Conservation (phyloP, 2,113 vertebrate species). For the Percopsis transmontana region DNA sequence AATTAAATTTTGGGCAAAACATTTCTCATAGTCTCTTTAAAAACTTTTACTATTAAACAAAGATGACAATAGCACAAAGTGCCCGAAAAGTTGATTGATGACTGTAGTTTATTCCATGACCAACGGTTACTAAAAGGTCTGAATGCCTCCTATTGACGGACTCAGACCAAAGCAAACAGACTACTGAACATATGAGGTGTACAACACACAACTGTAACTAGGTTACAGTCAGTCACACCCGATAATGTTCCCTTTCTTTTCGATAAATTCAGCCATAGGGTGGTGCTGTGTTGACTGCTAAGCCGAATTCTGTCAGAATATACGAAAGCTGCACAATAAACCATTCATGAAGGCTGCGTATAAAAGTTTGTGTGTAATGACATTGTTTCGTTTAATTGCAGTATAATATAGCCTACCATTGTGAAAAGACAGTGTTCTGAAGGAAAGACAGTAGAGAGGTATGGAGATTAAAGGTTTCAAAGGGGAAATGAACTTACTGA, state of each 20-base stretch:
- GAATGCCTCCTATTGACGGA: slow-evolving; percentile 60
- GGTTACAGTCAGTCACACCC: slow-evolving; percentile 63
- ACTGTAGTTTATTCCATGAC: slow-evolving; percentile 15
- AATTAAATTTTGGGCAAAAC: no score
- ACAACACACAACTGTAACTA: slow-evolving; percentile 39
- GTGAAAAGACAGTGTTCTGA: neutral
- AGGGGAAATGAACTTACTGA: slow-evolving; percentile 48
- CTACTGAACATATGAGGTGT: slow-evolving; percentile 33
- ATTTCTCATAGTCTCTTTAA: no score
- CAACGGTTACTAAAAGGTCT: slow-evolving; percentile 34
- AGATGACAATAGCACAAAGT: neutral
- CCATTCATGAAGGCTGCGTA: neutral
- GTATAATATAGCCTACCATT: slow-evolving; percentile 35
- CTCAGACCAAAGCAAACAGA: slow-evolving; percentile 50
- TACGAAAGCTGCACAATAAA: neutral
- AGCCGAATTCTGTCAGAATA: slow-evolving; percentile 4
- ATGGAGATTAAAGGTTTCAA: slow-evolving; percentile 2
- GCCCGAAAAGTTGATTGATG: neutral
- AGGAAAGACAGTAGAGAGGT: neutral
- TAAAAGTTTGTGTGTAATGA: slow-evolving; percentile 51
- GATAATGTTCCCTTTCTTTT: slow-evolving; percentile 40
- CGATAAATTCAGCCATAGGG: slow-evolving; percentile 39
- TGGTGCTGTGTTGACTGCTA: slow-evolving; percentile 37
- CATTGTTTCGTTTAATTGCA: slow-evolving; percentile 21
- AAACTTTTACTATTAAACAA: no score